Conservation (phyloP, 2,888 invertebrate genomes). For the Lasioglossum calceatum region DNA sequence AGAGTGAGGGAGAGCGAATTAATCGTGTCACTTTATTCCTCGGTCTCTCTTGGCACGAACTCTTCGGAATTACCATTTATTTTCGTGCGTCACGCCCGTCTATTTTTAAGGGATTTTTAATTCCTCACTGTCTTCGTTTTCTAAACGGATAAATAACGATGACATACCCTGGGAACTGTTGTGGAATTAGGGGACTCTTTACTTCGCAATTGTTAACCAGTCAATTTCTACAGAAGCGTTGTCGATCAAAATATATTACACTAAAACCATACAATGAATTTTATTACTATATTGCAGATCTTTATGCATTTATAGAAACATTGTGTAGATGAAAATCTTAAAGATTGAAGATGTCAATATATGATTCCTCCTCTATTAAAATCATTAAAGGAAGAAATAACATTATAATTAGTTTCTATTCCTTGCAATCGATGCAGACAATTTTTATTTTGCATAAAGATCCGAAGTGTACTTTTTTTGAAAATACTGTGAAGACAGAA, state of each 20-base stretch:
- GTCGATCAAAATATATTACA: too few species aligned
- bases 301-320: too few species aligned
- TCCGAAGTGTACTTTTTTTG: too few species aligned
- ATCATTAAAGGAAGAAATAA: too few species aligned
- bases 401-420: too few species aligned
- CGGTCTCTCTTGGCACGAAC: conserved; percentile 9
- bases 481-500: not conserved
- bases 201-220: not conserved
- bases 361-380: too few species aligned
- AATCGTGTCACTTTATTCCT: conserved; percentile 32
- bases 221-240: not conserved
- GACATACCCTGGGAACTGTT: not conserved
- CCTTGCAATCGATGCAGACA: too few species aligned
- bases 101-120: conserved; percentile 4
- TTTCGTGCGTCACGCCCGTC: not conserved
- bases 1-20: not conserved
- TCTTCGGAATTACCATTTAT: conserved; percentile 4
- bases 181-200: not conserved
- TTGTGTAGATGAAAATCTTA: too few species aligned
- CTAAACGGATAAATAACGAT: not conserved
- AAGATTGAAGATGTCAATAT: too few species aligned
- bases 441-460: too few species aligned
- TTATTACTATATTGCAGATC: too few species aligned
- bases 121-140: not conserved
- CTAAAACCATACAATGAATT: too few species aligned